Evolutionary conservation across 2,113 vertebrate genomes (phyloP).

Genomic region (Saimiri boliviensis): DNA sequence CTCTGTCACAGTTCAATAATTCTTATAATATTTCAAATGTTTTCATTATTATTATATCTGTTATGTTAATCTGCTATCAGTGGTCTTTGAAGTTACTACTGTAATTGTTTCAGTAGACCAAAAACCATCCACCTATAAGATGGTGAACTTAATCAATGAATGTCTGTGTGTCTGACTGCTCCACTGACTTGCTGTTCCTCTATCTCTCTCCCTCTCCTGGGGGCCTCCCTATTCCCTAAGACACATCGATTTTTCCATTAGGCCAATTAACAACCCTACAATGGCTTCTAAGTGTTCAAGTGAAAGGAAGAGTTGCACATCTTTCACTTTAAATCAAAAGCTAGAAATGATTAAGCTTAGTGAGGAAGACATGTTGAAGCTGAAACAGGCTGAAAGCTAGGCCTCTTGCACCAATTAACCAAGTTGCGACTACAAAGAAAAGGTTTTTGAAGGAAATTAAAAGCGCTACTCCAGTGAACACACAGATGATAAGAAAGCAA

Average conservation of each 20-base stretch:
- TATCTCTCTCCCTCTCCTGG: not conserved
- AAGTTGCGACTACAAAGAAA: not conserved
- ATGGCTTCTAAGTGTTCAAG: not conserved
- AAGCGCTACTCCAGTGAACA: not conserved
- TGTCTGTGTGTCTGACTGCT: not conserved
- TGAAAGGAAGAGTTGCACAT: not conserved
- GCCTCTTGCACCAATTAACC: not conserved
- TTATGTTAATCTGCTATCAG: not conserved
- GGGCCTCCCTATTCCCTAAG: not conserved
- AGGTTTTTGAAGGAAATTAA: not conserved
- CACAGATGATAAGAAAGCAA: not conserved
- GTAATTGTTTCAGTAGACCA: not conserved
- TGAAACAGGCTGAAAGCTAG: not conserved
- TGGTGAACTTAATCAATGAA: not conserved
- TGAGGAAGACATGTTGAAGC: not conserved
- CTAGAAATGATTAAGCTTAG: not conserved
- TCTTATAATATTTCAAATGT: not conserved
- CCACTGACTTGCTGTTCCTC: not conserved
- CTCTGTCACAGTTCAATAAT: not conserved
- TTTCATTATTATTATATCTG: not conserved
- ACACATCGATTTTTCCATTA: not conserved
- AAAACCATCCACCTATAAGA: not conserved
- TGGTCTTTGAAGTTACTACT: not conserved
- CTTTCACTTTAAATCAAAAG: not conserved
- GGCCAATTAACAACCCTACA: not conserved